Evolutionary conservation across 1,140 invertebrate genomes (phyloP), one percentile per base, ranked within the genome.

Genomic region (Cydia pomonella): DNA sequence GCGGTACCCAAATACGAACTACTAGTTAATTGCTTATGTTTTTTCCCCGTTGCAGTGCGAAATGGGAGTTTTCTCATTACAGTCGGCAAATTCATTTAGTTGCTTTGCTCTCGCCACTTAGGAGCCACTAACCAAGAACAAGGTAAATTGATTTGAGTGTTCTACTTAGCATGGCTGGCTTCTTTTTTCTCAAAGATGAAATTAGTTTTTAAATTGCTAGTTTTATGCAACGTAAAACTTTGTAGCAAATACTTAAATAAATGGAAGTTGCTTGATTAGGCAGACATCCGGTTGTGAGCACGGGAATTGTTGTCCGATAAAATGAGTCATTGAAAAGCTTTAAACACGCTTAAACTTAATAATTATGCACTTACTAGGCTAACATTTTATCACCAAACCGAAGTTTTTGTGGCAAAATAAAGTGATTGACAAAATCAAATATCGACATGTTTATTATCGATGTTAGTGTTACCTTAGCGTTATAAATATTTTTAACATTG

Each of bases 1-100:
- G 16, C 72, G 38, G 72, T 69, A 69, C 64, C 64, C 64, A 69
- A 69, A 33, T 18, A 69, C 27, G 75, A 77, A 74, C 77, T 75
- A 73, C 72, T 21, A 13, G 74, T 74, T 84, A 84, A 80, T 82
- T 82, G 80, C 80, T 75, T 74, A 76, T 72, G 50, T 80, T 83
- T 83, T 87, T 86, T 84, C 80, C 79, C 62, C 79, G 72, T 79
- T 66, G 62, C 73, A 63, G 23, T 75, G 73, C 77, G 77, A 82
- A 87, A 82, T 86, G 79, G 72, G 84, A 87, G 84, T 87, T 87
- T 89, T 87, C 84, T 85, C 83, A 87, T 89, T 87, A 84, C 79
- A 82, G 79, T 76, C 76, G 75, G 82, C 76, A 87, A 86, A 86
- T 87, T 87, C 83, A 85, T 86, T 88, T 87, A 82, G 79, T 78